phyloP scores from a whole-genome alignment of 2,113 vertebrate species.

The Corvus moneduloides region DNA sequence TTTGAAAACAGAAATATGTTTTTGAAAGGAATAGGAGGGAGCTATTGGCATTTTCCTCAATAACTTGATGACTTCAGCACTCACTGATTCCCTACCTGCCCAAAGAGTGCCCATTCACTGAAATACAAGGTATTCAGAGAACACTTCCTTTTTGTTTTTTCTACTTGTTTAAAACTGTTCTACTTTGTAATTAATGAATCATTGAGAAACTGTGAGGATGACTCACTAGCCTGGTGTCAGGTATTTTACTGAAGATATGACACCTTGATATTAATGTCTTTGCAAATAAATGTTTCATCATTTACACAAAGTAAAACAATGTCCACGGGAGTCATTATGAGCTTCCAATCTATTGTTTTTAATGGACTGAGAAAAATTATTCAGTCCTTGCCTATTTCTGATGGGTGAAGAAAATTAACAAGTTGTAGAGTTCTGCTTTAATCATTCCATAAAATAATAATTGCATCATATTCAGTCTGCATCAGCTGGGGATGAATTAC shows the following conservation, averaged over 20 bases:
- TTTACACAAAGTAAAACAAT: neutral
- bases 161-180: neutral
- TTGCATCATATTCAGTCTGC: neutral
- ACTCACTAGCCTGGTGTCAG: neutral
- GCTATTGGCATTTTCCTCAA: neutral
- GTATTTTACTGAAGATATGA: neutral
- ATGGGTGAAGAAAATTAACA: neutral
- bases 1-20: neutral
- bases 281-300: neutral
- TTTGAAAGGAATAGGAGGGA: neutral
- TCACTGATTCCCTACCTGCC: neutral
- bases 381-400: neutral
- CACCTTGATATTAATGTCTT: neutral
- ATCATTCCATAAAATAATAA: neutral
- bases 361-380: neutral
- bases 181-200: neutral
- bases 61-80: neutral
- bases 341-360: neutral
- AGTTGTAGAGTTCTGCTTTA: neutral
- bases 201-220: neutral
- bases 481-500: neutral
- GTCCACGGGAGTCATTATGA: neutral
- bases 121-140: neutral
- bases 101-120: neutral
- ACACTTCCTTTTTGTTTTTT: neutral